Evolutionary conservation across 2,888 invertebrate genomes (phyloP).

Genomic region (Maniola hyperantus): DNA sequence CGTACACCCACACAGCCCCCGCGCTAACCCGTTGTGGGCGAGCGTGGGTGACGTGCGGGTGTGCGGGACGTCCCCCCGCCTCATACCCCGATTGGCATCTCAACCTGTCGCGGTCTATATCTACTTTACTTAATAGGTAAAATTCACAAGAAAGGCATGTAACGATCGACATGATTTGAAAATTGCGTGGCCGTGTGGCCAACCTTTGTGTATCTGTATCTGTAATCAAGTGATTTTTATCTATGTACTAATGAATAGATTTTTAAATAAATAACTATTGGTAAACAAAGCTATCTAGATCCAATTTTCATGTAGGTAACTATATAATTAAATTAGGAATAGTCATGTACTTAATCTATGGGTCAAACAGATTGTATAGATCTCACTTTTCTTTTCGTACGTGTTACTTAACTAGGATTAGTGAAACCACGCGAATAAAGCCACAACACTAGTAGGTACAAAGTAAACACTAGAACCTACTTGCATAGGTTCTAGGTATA

Average conservation of each 20-base stretch:
- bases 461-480: not conserved
- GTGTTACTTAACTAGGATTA: not conserved
- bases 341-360: not conserved
- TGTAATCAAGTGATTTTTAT: conserved; percentile 18
- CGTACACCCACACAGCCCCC: too few species aligned
- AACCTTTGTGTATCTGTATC: not conserved
- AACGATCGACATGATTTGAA: conserved; percentile 12
- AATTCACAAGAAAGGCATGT: too few species aligned
- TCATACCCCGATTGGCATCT: too few species aligned
- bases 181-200: conserved; percentile 16
- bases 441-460: too few species aligned
- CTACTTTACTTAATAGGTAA: too few species aligned
- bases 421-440: not conserved
- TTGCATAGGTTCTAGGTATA: not conserved
- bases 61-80: too few species aligned
- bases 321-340: not conserved
- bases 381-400: not conserved
- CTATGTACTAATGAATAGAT: not conserved
- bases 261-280: conserved; percentile 13
- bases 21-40: too few species aligned
- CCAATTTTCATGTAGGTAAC: not conserved
- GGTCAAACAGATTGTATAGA: not conserved
- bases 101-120: too few species aligned
- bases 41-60: too few species aligned
- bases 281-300: conserved; percentile 10